Evolutionary conservation across 2,113 vertebrate genomes (phyloP).

Genomic region (Heterocephalus glaber): DNA sequence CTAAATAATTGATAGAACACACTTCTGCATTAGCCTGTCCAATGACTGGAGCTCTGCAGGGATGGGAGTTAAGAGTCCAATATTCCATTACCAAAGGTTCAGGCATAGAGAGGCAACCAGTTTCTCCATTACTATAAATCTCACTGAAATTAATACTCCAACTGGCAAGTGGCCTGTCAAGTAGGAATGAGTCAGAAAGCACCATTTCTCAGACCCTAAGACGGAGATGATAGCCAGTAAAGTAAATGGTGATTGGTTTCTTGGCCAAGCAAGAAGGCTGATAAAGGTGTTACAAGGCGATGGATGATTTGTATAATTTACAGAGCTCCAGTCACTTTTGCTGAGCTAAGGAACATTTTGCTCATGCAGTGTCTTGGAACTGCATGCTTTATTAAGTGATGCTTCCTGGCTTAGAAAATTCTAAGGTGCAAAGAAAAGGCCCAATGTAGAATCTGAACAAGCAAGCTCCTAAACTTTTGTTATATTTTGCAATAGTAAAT

Average conservation of each 20-base stretch:
- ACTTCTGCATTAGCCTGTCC: background rate
- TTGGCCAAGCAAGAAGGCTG: conserved; percentile 12
- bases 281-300: background rate
- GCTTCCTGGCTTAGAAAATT: background rate
- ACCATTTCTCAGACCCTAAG: conserved; percentile 41
- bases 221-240: background rate
- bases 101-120: background rate
- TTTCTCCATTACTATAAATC: background rate
- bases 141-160: conserved; percentile 41
- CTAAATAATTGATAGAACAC: background rate
- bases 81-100: background rate
- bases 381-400: background rate
- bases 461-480: background rate
- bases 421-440: background rate
- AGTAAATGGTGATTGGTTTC: conserved; percentile 25
- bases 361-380: accelerated
- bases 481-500: background rate
- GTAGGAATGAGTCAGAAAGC: background rate
- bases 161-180: conserved; percentile 32
- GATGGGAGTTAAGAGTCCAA: background rate
- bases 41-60: background rate
- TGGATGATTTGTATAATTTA: background rate
- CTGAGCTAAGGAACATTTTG: background rate
- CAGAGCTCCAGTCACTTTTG: background rate
- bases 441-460: background rate